phyloP scores from a whole-genome alignment of 2,113 vertebrate species.

The Craseonycteris thonglongyai region DNA sequence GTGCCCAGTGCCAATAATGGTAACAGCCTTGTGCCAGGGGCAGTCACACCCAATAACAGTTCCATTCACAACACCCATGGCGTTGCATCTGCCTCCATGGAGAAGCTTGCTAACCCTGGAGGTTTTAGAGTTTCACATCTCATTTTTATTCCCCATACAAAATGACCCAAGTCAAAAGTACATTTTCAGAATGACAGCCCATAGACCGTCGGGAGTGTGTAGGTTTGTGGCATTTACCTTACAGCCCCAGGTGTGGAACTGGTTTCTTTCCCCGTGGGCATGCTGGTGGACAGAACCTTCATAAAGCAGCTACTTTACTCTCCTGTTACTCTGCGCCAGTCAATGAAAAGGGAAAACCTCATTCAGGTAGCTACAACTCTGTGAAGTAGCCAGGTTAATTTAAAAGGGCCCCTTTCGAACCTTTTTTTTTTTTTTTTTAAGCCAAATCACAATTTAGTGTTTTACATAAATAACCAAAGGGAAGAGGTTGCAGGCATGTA shows the following conservation, averaged over 20 bases:
- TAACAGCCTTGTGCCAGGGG: neutral
- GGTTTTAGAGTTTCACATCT: neutral
- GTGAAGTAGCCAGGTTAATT: neutral
- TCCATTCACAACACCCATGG: neutral
- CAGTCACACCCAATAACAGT: neutral
- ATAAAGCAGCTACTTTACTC: neutral
- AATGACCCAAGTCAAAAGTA: neutral
- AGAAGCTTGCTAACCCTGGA: neutral
- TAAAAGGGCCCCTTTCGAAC: neutral
- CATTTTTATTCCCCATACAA: neutral
- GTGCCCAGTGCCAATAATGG: neutral
- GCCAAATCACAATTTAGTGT: conserved; percentile 21
- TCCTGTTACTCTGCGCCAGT: neutral
- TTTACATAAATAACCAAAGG: neutral
- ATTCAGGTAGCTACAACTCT: neutral
- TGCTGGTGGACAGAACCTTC: neutral
- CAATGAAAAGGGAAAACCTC: neutral
- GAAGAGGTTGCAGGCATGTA: neutral
- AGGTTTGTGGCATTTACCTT: neutral
- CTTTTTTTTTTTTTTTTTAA: neutral
- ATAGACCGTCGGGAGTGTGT: neutral
- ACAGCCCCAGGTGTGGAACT: neutral
- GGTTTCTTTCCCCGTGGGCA: neutral
- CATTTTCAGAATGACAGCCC: neutral
- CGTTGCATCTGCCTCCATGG: neutral